Evolutionary conservation across 2,113 vertebrate genomes (phyloP).

Genomic region (Brienomyrus longianalis): DNA sequence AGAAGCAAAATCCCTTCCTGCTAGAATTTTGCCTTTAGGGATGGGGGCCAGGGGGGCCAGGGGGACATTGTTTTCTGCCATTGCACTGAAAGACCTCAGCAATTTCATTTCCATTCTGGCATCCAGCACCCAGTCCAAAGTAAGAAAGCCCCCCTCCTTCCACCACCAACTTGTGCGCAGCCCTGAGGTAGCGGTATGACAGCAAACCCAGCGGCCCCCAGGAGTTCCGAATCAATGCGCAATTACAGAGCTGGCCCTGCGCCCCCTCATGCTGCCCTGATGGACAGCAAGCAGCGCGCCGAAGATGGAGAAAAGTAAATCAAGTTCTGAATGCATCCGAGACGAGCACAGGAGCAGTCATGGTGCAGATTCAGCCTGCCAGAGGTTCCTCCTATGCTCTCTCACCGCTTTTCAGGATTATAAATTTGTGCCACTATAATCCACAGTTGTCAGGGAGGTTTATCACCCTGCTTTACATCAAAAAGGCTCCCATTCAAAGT

Average conservation of each 20-base stretch:
- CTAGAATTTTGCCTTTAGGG: conserved; percentile 18
- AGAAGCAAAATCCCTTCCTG: conserved; percentile 10
- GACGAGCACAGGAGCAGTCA: background rate
- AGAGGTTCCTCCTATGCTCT: background rate
- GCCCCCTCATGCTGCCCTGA: background rate
- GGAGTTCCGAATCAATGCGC: background rate
- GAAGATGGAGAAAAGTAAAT: background rate
- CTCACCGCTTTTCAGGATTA: conserved; percentile 9
- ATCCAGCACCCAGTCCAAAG: background rate
- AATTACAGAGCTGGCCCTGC: background rate
- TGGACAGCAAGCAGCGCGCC: background rate
- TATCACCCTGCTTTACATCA: background rate
- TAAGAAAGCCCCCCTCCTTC: background rate
- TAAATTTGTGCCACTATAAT: conserved; percentile 14
- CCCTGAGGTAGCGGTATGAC: background rate
- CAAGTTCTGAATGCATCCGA: background rate
- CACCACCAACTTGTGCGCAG: background rate
- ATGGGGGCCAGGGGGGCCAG: background rate
- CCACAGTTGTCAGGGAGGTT: background rate
- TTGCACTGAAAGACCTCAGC: background rate
- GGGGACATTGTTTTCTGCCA: conserved; percentile 10
- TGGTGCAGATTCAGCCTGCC: background rate
- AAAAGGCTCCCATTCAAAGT: background rate
- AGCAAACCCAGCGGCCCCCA: background rate
- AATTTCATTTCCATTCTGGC: conserved; percentile 20